Percentiles rank a stretch among this genome's conserved stretches.
phyloP scores from a whole-genome alignment of 2,888 invertebrate species.

The Drosophila pegasa region DNA sequence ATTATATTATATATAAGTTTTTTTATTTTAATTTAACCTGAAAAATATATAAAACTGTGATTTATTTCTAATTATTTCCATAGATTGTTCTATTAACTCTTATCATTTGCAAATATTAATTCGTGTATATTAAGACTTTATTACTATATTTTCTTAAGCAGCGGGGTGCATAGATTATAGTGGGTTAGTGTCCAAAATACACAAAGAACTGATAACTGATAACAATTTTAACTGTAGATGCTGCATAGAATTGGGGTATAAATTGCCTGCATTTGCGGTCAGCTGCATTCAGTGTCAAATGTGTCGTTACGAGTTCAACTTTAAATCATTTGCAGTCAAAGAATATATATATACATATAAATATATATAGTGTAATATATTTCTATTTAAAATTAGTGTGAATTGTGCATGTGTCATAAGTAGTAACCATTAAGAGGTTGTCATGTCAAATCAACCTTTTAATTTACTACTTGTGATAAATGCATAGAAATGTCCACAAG shows the following conservation, averaged over 20 bases:
- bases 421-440: slow-evolving; percentile 65
- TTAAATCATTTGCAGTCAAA: neutral
- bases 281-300: slow-evolving; percentile 28
- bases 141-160: neutral
- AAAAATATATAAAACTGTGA: no score
- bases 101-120: slow-evolving; percentile 30
- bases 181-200: slow-evolving; percentile 1
- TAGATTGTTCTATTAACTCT: neutral
- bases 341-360: neutral
- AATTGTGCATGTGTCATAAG: slow-evolving; percentile 43
- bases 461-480: slow-evolving; percentile 63
- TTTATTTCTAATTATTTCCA: neutral
- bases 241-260: slow-evolving; percentile 22
- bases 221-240: neutral
- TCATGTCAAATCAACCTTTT: slow-evolving; percentile 49
- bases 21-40: no score
- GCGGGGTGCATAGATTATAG: slow-evolving; percentile 29
- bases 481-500: slow-evolving; percentile 9
- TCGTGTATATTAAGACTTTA: neutral
- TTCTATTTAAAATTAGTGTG: neutral
- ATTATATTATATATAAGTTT: no score
- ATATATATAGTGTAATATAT: no score
- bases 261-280: slow-evolving; percentile 15
- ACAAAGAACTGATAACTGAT: slow-evolving; percentile 36
- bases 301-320: neutral